Evolutionary conservation across 2,888 invertebrate genomes (phyloP).

Genomic region (Dichetophora obliterata): DNA sequence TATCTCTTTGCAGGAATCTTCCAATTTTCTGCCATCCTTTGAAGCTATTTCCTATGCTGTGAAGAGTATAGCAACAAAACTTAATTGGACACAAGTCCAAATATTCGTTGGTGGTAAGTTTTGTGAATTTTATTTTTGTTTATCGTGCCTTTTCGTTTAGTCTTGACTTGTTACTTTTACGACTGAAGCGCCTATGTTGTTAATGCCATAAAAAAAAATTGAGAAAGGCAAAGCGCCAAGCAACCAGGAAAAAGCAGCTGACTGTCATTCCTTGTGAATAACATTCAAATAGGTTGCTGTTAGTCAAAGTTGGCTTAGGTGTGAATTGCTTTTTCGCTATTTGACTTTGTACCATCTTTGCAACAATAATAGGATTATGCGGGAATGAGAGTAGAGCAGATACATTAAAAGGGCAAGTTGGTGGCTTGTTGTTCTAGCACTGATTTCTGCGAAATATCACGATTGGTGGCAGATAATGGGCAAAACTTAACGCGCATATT

Average conservation of each 20-base stretch:
- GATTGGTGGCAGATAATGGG: no score
- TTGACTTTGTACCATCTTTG: background rate
- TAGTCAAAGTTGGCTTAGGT: background rate
- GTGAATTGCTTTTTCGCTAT: conserved; percentile 7
- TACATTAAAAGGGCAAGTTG: no score
- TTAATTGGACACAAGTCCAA: conserved; percentile 70
- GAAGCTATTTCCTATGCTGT: conserved; percentile 69
- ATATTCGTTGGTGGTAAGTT: conserved; percentile 70
- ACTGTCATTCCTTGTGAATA: background rate
- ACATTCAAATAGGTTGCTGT: conserved; percentile 4
- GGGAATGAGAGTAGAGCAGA: no score
- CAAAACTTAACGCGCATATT: no score
- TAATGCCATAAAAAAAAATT: background rate
- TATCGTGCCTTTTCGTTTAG: no score
- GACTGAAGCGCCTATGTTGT: conserved; percentile 15
- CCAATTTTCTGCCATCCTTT: conserved; percentile 69
- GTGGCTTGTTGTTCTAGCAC: no score
- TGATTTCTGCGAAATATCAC: no score
- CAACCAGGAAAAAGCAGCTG: background rate
- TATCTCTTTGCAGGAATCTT: conserved; percentile 65
- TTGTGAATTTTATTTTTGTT: background rate
- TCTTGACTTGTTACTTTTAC: no score
- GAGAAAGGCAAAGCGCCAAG: background rate
- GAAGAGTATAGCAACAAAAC: conserved; percentile 68
- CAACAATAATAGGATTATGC: background rate